A percentile compares a stretch with the other conserved stretches of the same genome.
phyloP scores from a whole-genome alignment of 2,113 vertebrate genomes.

The Protobothrops flavoviridis region DNA sequence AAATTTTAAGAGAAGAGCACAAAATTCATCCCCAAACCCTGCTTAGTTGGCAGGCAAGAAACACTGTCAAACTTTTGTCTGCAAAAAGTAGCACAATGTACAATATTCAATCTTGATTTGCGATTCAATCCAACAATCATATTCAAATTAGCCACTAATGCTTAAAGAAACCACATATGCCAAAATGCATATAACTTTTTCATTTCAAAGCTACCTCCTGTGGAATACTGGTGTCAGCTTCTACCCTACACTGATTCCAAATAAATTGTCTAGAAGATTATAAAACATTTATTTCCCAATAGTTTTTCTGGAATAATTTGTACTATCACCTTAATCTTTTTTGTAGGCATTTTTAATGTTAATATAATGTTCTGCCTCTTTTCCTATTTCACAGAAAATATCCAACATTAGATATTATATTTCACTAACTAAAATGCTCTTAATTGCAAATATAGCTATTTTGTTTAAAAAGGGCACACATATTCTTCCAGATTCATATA shows the following conservation, averaged over 20 bases:
- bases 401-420: not conserved
- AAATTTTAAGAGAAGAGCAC: slow-evolving; percentile 12
- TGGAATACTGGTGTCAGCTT: not conserved
- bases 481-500: slow-evolving; percentile 41
- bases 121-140: not conserved
- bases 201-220: not conserved
- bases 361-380: not conserved
- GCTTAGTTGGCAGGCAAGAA: not conserved
- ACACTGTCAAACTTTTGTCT: not conserved
- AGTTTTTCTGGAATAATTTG: not conserved
- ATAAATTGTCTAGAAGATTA: not conserved
- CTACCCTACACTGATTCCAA: not conserved
- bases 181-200: not conserved
- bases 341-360: not conserved
- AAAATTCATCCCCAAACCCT: not conserved
- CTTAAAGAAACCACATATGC: not conserved
- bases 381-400: slow-evolving; percentile 17
- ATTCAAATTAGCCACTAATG: not conserved
- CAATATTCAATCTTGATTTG: not conserved
- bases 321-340: not conserved
- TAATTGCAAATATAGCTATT: slow-evolving; percentile 31
- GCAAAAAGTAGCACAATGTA: not conserved
- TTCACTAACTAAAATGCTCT: slow-evolving; percentile 15
- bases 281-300: not conserved
- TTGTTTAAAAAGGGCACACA: slow-evolving; percentile 28